These are phyloP conservation scores for Grammomys surdaster DNA, from an alignment of 2,113 vertebrate genomes.

Conservation along the genomic window DNA sequence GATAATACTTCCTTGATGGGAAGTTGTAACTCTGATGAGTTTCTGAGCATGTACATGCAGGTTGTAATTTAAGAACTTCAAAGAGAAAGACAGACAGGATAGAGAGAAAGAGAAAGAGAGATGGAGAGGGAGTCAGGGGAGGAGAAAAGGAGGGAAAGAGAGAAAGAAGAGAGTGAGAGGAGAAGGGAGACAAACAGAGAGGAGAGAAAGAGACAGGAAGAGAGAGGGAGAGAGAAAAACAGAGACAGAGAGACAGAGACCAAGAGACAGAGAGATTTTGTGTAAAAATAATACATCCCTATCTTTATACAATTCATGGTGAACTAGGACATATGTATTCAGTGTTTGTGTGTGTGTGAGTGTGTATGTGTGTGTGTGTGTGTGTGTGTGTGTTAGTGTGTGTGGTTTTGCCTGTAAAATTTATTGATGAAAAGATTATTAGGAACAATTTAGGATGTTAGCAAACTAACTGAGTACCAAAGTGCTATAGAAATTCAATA, in stretches of 20 bases:
- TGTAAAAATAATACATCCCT: too few species aligned
- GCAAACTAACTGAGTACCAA: conserved; percentile 25
- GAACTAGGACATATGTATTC: not conserved
- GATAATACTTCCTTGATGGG: not conserved
- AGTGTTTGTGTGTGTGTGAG: too few species aligned
- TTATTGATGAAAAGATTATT: conserved; percentile 30
- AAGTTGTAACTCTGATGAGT: not conserved
- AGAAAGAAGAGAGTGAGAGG: too few species aligned
- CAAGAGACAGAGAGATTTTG: too few species aligned
- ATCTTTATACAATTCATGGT: not conserved
- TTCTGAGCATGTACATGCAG: not conserved
- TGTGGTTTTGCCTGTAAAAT: not conserved
- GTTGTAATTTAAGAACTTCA: not conserved
- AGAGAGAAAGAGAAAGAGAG: not conserved
- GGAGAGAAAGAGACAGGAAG: not conserved
- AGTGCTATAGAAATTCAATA: conserved; percentile 58
- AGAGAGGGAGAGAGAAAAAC: too few species aligned
- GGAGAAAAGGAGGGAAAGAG: too few species aligned
- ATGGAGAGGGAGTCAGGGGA: too few species aligned
- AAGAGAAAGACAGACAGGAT: not conserved
- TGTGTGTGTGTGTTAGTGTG: too few species aligned
- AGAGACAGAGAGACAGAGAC: accelerated
- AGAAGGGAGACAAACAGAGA: too few species aligned
- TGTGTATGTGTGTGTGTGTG: too few species aligned
- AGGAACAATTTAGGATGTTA: conserved; percentile 14